Percentiles rank a stretch among this genome's conserved stretches.
phyloP scores from a whole-genome alignment of 1,140 invertebrate species.

The Drosophila mojavensis region DNA sequence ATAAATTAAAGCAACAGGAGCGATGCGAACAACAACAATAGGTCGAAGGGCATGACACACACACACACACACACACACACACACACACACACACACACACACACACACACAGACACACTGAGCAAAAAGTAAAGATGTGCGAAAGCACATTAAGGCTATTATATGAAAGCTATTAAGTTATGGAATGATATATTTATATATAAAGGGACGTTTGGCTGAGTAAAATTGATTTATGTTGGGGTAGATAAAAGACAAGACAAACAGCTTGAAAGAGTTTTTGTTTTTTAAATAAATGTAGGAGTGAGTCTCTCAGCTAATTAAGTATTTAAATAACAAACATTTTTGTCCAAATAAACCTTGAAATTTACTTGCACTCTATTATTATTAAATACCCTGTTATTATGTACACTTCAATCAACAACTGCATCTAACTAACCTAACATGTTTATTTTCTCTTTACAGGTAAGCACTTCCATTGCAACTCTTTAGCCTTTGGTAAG shows the following conservation, averaged over 20 bases:
- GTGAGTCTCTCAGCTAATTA: background rate
- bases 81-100: slow-evolving; percentile 24
- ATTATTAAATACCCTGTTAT: background rate
- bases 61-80: background rate
- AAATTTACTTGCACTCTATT: no score
- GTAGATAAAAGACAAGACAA: background rate
- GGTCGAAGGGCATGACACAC: slow-evolving; percentile 9
- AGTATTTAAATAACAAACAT: no score
- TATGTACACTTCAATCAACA: background rate
- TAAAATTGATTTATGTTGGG: background rate
- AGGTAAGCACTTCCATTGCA: slow-evolving; percentile 20
- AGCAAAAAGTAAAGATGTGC: slow-evolving; percentile 29
- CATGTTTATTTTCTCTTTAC: slow-evolving; percentile 12
- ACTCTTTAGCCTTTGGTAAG: slow-evolving; percentile 2
- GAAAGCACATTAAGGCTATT: slow-evolving; percentile 8
- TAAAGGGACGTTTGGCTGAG: background rate
- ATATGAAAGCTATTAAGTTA: slow-evolving; percentile 13
- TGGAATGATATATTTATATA: background rate
- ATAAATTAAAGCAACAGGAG: slow-evolving; percentile 71
- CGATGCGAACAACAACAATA: slow-evolving; percentile 46
- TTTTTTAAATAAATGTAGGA: no score
- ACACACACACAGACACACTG: slow-evolving; percentile 35
- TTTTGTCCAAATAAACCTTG: no score
- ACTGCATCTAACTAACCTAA: background rate
- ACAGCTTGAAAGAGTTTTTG: no score